These are phyloP conservation scores for Gryllus longicercus DNA, from an alignment of 2,888 invertebrate genomes.

Conservation along the genomic window DNA sequence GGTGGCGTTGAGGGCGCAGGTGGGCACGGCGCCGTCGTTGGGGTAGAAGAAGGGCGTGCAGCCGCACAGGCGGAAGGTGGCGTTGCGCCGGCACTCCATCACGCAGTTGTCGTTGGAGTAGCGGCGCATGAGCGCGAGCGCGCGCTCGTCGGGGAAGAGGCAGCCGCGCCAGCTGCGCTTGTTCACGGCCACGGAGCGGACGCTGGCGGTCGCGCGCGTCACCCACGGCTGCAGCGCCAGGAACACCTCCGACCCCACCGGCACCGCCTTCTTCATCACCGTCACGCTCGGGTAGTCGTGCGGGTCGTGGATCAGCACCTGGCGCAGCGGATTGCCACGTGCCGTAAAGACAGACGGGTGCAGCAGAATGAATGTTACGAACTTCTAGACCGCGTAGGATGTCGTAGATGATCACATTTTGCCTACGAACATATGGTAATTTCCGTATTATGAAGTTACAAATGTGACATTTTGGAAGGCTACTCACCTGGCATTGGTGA, in stretches of 20 bases:
- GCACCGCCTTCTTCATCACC: slow-evolving; percentile 57
- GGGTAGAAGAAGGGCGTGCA: slow-evolving; percentile 61
- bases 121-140: slow-evolving; percentile 45
- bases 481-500: too few relatives aligned
- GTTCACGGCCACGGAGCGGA: slow-evolving; percentile 50
- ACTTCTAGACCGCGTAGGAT: too few relatives aligned
- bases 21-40: slow-evolving; percentile 47
- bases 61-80: slow-evolving; percentile 52
- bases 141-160: slow-evolving; percentile 56
- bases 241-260: slow-evolving; percentile 56
- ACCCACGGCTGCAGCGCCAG: slow-evolving; percentile 61
- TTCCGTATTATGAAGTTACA: too few relatives aligned
- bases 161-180: slow-evolving; percentile 52
- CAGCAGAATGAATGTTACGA: too few relatives aligned
- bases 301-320: slow-evolving; percentile 63
- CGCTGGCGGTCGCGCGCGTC: slow-evolving; percentile 59
- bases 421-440: too few relatives aligned
- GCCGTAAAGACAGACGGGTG: too few relatives aligned
- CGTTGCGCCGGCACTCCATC: slow-evolving; percentile 54
- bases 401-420: too few relatives aligned
- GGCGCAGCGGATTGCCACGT: background rate
- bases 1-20: slow-evolving; percentile 54
- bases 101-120: slow-evolving; percentile 68
- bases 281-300: slow-evolving; percentile 63
- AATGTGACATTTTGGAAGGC: too few relatives aligned